Evolutionary conservation across 2,113 vertebrate genomes (phyloP).

Genomic region (Grus americana): DNA sequence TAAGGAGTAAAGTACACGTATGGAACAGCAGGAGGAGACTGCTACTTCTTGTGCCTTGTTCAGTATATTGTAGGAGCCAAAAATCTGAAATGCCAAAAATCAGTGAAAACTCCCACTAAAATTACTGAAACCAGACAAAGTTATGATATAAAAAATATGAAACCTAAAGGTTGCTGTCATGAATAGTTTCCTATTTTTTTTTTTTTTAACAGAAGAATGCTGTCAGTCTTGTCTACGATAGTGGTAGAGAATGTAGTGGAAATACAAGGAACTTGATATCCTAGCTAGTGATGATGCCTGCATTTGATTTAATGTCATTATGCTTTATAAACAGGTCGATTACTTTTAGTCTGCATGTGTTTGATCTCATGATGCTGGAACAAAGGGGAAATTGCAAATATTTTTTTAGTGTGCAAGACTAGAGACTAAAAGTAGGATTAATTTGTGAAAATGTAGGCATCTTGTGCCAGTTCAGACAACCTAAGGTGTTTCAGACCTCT

Average conservation of each 20-base stretch:
- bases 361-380: not conserved
- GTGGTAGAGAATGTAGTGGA: not conserved
- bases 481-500: not conserved
- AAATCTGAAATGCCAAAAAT: not conserved
- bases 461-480: not conserved
- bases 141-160: not conserved
- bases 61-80: not conserved
- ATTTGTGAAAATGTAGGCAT: not conserved
- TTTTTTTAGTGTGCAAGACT: not conserved
- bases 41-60: not conserved
- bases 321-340: not conserved
- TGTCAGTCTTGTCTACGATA: not conserved
- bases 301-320: not conserved
- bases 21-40: slow-evolving; percentile 17
- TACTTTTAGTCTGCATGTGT: not conserved
- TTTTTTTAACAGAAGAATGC: not conserved
- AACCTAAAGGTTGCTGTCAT: not conserved
- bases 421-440: not conserved
- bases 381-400: not conserved
- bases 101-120: not conserved
- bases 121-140: not conserved
- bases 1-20: not conserved
- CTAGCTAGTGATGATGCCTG: not conserved
- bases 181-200: not conserved
- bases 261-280: not conserved